Evolutionary conservation across 2,797 vertebrate genomes (phyloP), one percentile per base, ranked within the genome.

Genomic region (Coccyzus lansbergi): DNA sequence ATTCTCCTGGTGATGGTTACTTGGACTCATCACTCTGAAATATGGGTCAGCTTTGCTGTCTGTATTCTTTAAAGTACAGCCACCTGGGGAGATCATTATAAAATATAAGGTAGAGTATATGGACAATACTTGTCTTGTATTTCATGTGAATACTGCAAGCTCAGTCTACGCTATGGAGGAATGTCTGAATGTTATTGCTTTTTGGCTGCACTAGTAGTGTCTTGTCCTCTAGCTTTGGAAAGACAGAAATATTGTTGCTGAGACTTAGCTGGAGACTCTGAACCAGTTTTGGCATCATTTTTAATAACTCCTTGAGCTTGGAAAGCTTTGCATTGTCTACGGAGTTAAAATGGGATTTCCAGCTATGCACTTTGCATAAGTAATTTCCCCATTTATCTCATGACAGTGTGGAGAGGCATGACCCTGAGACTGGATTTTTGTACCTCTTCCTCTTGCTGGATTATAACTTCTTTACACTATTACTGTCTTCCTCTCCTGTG

Each of bases 191-290:
- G 65, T 44, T 83, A 59, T 9, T 67, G 59, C 22, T 72, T 88
- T 93, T 91, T 92, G 90, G 55, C 74, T 83, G 31, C 44, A 15
- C 69, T 56, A 55, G n/a, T 25, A 15, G 15, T 82, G 55, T 69
- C 65, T 91, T 92, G 65, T 91, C 85, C 34, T 90, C 83, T 48
- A 72, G 42, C 42, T 88, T 86, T 59, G 65, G 69, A 93, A 88
- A 93, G 80, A 72, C 28, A 92, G 80, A 91, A 93, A 79, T 93
- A 82, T n/a, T 76, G 34, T 79, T 88, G 28, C 65, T 88, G 74
- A 69, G 34, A 65, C 40, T 63, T 90, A 86, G 48, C 52, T 65
- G 46, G 55, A 90, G 65, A 44, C 77, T 78, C 49, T 71, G 65
- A 76, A 76, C 78, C 59, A 86, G 69, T n/a, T 90, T 91, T 83